A percentile compares a stretch with the other conserved stretches of the same genome.
These are phyloP conservation scores for Drosophila seclusa DNA, from an alignment of 2,888 invertebrate genomes.

Conservation along the genomic window DNA sequence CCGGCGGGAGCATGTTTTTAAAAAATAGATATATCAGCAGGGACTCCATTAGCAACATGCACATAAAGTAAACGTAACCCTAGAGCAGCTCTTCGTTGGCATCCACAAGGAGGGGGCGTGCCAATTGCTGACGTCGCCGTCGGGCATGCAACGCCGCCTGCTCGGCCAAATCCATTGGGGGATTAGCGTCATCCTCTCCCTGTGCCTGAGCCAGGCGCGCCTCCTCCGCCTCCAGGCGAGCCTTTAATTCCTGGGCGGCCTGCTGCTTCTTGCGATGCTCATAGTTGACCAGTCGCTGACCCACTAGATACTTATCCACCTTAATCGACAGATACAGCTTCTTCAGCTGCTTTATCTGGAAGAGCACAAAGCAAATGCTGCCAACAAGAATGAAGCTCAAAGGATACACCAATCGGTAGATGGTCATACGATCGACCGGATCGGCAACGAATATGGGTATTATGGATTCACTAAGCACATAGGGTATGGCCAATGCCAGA, in stretches of 20 bases:
- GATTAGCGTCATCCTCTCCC: constrained; percentile 27
- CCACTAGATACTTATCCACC: constrained; percentile 99
- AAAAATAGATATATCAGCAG: constrained; percentile 58
- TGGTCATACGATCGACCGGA: constrained; percentile 89
- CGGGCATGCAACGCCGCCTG: constrained; percentile 52
- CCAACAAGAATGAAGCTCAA: constrained; percentile 91
- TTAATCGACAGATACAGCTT: constrained; percentile 99
- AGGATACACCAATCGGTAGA: constrained; percentile 95
- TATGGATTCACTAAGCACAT: constrained; percentile 92
- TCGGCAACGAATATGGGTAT: constrained; percentile 89
- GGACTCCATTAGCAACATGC: constrained; percentile 54
- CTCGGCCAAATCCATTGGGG: constrained; percentile 52
- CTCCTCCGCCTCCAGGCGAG: constrained; percentile 56
- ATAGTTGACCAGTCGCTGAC: constrained; percentile 98
- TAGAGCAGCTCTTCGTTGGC: constrained; percentile 65
- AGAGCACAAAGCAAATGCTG: constrained; percentile 89
- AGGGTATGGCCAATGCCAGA: constrained; percentile 96
- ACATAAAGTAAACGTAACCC: constrained; percentile 53
- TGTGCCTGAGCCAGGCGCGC: constrained; percentile 37
- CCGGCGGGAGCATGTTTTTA: constrained; percentile 35
- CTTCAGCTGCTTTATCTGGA: constrained; percentile 96
- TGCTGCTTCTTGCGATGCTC: constrained; percentile 91
- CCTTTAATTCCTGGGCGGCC: constrained; percentile 73
- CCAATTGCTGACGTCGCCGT: constrained; percentile 45
- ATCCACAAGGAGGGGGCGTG: constrained; percentile 47